phyloP scores from a whole-genome alignment of 1,140 invertebrate species.

The Cotesia glomerata region DNA sequence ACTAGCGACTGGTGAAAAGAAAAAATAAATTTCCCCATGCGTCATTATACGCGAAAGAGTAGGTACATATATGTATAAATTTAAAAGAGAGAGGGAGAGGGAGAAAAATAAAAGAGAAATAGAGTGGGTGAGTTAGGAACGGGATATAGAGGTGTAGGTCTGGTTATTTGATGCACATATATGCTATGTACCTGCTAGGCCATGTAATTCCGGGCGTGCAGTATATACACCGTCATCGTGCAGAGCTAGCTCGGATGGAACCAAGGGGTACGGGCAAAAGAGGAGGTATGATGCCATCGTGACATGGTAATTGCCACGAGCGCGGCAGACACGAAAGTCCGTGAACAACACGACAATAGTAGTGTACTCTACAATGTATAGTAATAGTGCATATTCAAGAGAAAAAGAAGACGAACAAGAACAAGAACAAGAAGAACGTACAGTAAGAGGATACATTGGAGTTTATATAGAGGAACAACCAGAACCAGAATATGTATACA shows the following conservation, averaged over 20 bases:
- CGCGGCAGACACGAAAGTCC: slow-evolving; percentile 31
- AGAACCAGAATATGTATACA: too few relatives aligned
- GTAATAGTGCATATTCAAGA: background rate
- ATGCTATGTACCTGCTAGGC: slow-evolving; percentile 10
- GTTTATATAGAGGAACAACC: too few relatives aligned
- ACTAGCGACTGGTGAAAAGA: background rate
- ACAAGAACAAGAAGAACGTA: too few relatives aligned
- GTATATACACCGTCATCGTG: slow-evolving; percentile 21
- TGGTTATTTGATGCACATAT: slow-evolving; percentile 10
- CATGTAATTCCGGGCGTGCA: slow-evolving; percentile 25
- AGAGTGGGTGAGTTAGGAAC: background rate
- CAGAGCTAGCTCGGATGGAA: background rate
- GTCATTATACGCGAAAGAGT: background rate
- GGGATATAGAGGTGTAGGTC: background rate
- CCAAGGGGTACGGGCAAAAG: background rate
- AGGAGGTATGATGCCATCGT: slow-evolving; percentile 34
- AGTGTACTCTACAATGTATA: background rate
- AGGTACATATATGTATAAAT: too few relatives aligned
- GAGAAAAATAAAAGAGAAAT: too few relatives aligned
- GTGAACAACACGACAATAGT: slow-evolving; percentile 29
- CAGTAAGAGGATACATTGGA: too few relatives aligned
- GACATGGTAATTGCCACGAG: slow-evolving; percentile 36
- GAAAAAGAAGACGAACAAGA: too few relatives aligned
- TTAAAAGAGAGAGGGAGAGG: too few relatives aligned
- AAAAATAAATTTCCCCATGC: background rate